Base-by-base conservation (phyloP, 1,140 invertebrate genomes). In the Globodera ellingtonae region DNA sequence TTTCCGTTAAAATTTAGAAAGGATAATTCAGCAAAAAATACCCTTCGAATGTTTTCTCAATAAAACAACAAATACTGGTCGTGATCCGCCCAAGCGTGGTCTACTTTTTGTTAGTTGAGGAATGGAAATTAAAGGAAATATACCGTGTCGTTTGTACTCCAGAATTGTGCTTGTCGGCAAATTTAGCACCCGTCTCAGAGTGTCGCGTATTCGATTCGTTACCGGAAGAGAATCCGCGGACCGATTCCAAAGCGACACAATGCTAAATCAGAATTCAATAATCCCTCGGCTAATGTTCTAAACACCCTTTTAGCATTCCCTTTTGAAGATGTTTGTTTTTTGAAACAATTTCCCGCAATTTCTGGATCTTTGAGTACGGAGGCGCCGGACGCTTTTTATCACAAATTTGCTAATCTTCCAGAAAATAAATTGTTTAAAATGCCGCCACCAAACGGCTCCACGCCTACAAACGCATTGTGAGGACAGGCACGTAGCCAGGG, bases 201-300 rank as follows among this genome's bases (percentile, higher is more conserved):
- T 96, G 91, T 99, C 97, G 86, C 96, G 92, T 86, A 99, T 97
- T 85, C 95, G 92, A 80, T 93, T 93, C 84, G 94, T 97, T 77
- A 94, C 92, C 92, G 88, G 93, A 92, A 92, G 98, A 95, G 81
- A 81, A 84, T 93, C 93, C 13, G 96, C 94, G 84, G 94, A 97
- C 89, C 94, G 93, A 91, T 98, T 98, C 97, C 97, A 99, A 85
- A 99, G 93, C 84, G 95, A 97, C 87, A 99, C 93, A 89, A 97
- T 94, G 90, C 75, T 76, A 67, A 66, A 76, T 35, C 15, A 67
- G 9, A 76, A 35, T 18, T 0, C 62, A 65, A 35, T 35, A 35
- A 35, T 2, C 35, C 35, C 35, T 35, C 35, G 35, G 35, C 35
- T 35, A 35, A 35, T 35, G 35, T 35, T 35, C 1, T 35, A 35